Conservation (phyloP, 2,113 vertebrate genomes). For the Rattus rattus region DNA sequence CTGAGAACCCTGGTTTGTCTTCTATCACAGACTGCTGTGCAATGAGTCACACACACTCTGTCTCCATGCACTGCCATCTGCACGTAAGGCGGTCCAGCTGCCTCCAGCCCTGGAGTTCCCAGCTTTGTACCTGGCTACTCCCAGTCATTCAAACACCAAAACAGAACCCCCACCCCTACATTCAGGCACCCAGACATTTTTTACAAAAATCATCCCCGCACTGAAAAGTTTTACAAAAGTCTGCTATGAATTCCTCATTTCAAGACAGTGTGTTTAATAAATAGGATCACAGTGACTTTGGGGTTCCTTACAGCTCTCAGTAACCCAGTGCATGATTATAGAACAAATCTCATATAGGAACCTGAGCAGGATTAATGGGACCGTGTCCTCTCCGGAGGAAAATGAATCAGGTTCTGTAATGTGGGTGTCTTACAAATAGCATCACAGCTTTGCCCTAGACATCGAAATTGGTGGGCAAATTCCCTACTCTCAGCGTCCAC, state of each 20-base stretch:
- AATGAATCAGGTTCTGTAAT: background rate
- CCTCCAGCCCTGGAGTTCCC: background rate
- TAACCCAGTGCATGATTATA: background rate
- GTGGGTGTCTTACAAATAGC: background rate
- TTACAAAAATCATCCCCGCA: too few relatives aligned
- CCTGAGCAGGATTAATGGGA: background rate
- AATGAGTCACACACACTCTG: background rate
- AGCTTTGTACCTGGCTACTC: background rate
- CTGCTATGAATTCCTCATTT: conserved; percentile 13
- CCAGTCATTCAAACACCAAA: background rate
- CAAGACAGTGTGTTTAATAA: background rate
- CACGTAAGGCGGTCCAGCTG: background rate
- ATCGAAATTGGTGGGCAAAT: background rate
- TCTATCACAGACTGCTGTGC: background rate
- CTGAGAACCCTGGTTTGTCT: background rate
- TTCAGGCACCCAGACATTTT: background rate
- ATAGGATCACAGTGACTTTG: background rate
- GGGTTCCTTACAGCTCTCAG: background rate
- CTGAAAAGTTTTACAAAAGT: background rate
- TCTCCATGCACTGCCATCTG: background rate
- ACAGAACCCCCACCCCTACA: background rate
- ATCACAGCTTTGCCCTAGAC: background rate
- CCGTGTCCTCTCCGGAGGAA: background rate
- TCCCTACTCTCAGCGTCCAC: too few relatives aligned
- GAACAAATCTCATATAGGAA: background rate